Base-by-base conservation (phyloP, 2,113 vertebrate genomes). In the Lynx canadensis region DNA sequence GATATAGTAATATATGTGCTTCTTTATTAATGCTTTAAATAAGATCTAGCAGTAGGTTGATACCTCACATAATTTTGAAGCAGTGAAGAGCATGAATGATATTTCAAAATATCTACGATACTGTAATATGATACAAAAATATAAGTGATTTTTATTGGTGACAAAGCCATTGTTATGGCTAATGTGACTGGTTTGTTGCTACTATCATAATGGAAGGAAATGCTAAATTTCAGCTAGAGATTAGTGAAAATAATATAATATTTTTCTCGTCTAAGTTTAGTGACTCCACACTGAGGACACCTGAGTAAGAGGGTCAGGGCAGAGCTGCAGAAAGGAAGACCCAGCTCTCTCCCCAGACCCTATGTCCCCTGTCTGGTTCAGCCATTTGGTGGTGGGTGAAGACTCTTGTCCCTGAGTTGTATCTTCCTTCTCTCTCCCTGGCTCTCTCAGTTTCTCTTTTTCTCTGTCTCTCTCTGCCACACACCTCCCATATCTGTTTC, bases 11-110 rank as follows among this genome's bases (percentile, higher is more conserved):
- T 92, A 87, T 92, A 92, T 74, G 69, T 78, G 71, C n/a, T 92
- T 96, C 79, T 93, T 96, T 96, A 97, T 92, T 96, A 97, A 81
- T 96, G 80, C 74, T 87, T 96, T 98, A 97, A 96, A 95, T 94
- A 96, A 97, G 81, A 94, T 94, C 90, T 94, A 96, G 83, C 95
- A 66, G 83, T 84, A 94, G 69, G 74, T 81, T 92, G 92, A 60
- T 96, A 66, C 33, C 80, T 71, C 80, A 86, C n/a, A 93, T 94
- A 83, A 97, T 95, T 98, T 85, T 94, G 76, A 94, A 55, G 41
- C 48, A 93, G 57, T 85, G 81, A 85, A 92, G 50, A 96, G 18
- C 66, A 82, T 90, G 94, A 95, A 94, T 87, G 55, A 63, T 95
- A 80, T 96, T 94, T 97, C 68, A 94, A 96, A 96, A 92, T 76